Conservation (phyloP, 2,113 vertebrate species). For the Lepidothrix coronata region DNA sequence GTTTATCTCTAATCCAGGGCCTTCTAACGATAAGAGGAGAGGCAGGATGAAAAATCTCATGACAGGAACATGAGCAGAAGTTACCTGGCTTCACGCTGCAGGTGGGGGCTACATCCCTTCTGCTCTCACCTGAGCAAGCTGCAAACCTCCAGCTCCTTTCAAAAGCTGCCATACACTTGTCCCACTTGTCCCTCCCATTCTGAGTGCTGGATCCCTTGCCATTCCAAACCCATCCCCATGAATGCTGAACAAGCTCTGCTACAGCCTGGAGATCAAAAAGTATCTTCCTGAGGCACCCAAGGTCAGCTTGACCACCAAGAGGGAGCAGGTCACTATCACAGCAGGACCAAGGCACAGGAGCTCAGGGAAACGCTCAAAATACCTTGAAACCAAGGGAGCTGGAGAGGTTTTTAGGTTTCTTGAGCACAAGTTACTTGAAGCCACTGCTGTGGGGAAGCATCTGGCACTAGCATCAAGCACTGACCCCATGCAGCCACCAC, state of each 20-base stretch:
- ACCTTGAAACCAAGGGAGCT: not conserved
- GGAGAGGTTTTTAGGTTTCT: not conserved
- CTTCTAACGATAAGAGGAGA: not conserved
- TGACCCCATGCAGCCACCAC: not conserved
- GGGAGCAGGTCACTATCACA: not conserved
- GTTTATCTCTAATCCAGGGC: not conserved
- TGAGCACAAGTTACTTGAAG: not conserved
- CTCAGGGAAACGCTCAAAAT: not conserved
- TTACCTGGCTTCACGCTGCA: not conserved
- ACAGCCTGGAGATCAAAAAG: not conserved
- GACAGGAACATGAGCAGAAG: not conserved
- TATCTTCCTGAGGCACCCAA: not conserved
- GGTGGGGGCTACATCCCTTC: not conserved
- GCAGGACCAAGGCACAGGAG: not conserved
- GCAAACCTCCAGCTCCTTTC: not conserved
- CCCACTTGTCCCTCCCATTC: not conserved
- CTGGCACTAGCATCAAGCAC: not conserved
- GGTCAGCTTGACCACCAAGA: not conserved
- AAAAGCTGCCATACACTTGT: not conserved
- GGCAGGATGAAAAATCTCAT: not conserved
- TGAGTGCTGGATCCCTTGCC: not conserved
- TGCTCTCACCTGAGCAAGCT: not conserved
- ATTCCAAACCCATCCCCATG: not conserved
- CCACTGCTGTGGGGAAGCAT: not conserved
- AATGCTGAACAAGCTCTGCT: not conserved